A percentile compares a stretch with the other conserved stretches of the same genome.
Conservation (phyloP, 1,140 invertebrate genomes). For the Drosophila malerkotliana region DNA sequence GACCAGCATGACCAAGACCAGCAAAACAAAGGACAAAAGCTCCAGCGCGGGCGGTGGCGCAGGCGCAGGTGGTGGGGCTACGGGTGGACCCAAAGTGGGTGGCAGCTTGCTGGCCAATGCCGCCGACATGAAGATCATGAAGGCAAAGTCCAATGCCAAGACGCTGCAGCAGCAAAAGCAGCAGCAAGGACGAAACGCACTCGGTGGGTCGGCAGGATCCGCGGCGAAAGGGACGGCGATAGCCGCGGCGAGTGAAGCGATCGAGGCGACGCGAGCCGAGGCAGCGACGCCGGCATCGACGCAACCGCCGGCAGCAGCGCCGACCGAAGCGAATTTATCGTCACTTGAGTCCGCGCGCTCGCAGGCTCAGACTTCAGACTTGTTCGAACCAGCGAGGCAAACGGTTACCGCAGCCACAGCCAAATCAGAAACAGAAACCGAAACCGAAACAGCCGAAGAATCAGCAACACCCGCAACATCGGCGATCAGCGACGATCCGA, state of each 20-base stretch:
- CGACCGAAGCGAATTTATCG: constrained; percentile 74
- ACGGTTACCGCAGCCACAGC: constrained; percentile 60
- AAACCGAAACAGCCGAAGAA: constrained; percentile 19
- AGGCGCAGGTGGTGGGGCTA: not conserved
- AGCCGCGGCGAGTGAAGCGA: constrained; percentile 33
- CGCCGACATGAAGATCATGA: constrained; percentile 76
- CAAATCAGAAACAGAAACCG: constrained; percentile 29
- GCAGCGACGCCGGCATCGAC: constrained; percentile 28
- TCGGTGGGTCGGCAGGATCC: constrained; percentile 20
- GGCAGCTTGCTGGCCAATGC: constrained; percentile 64
- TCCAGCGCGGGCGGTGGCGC: not conserved
- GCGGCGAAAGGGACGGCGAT: constrained; percentile 62
- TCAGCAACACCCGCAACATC: constrained; percentile 12
- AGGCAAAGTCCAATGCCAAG: constrained; percentile 65
- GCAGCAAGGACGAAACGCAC: constrained; percentile 39
- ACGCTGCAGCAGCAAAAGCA: constrained; percentile 33
- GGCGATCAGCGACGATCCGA: constrained; percentile 28
- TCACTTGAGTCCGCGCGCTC: constrained; percentile 66
- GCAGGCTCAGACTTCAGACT: constrained; percentile 78
- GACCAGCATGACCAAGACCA: constrained; percentile 66
- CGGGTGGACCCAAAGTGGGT: constrained; percentile 24
- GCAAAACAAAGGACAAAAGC: constrained; percentile 62
- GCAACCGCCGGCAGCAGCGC: constrained; percentile 33
- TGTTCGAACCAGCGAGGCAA: constrained; percentile 81
- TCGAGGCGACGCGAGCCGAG: constrained; percentile 28